A percentile compares a stretch with the other conserved stretches of the same genome.
Conservation (phyloP, 2,797 vertebrate species). For the Chanos chanos region DNA sequence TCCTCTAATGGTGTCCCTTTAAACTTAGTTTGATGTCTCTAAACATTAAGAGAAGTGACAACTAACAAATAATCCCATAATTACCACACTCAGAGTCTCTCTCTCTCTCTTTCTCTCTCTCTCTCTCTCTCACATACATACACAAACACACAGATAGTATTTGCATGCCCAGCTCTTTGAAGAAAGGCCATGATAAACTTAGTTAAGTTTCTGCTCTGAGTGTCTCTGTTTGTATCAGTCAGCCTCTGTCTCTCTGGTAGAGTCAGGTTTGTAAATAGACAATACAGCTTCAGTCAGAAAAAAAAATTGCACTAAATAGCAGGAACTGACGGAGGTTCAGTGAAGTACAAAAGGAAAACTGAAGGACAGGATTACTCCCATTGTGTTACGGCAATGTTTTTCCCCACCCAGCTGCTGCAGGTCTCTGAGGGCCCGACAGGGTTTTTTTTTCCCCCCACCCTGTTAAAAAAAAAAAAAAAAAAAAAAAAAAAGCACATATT, state of each 20-base stretch:
- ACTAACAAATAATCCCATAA: constrained; percentile 86
- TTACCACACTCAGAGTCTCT: constrained; percentile 76
- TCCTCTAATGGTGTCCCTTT: constrained; percentile 73
- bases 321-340: constrained; percentile 67
- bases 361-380: constrained; percentile 73
- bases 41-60: constrained; percentile 80
- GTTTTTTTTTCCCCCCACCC: constrained; percentile 67
- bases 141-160: too few species aligned
- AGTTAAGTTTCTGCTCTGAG: too few species aligned
- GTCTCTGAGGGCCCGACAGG: constrained; percentile 60
- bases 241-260: too few species aligned
- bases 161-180: too few species aligned
- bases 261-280: constrained; percentile 52
- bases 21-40: constrained; percentile 81
- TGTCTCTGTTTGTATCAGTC: too few species aligned
- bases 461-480: constrained; percentile 58
- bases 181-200: too few species aligned
- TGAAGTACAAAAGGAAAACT: constrained; percentile 66
- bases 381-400: constrained; percentile 63
- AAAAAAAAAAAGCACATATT: constrained; percentile 53
- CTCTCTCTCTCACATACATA: too few species aligned
- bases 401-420: constrained; percentile 69
- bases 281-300: constrained; percentile 45
- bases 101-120: constrained; percentile 21
- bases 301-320: constrained; percentile 66